Evolutionary conservation across 2,113 vertebrate genomes (phyloP).

Genomic region (Rostratula benghalensis): DNA sequence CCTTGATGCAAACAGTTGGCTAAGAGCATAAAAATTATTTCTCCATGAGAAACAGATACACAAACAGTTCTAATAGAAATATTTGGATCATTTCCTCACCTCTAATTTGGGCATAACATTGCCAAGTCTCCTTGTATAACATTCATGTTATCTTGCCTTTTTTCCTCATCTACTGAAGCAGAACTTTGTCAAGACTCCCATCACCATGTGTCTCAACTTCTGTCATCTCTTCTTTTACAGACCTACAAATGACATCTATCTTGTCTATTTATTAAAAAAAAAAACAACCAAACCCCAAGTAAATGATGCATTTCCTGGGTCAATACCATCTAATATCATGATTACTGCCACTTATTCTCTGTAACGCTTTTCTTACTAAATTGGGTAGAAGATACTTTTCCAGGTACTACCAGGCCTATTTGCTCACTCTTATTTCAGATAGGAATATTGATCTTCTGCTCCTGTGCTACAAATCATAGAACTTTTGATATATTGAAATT

Average conservation of each 20-base stretch:
- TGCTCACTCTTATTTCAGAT: background rate
- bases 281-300: no score
- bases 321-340: background rate
- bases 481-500: background rate
- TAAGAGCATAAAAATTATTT: conserved; percentile 28
- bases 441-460: background rate
- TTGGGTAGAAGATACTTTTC: background rate
- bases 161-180: background rate
- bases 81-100: background rate
- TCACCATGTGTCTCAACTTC: background rate
- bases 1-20: background rate
- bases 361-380: background rate
- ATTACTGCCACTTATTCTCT: background rate
- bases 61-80: background rate
- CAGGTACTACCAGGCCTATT: background rate
- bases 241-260: background rate
- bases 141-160: background rate
- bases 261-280: background rate
- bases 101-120: background rate
- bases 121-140: background rate
- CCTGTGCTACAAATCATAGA: background rate
- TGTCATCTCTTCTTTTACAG: background rate
- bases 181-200: conserved; percentile 1
- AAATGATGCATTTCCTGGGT: background rate
- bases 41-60: background rate